Base-by-base conservation (phyloP, 2,888 invertebrate species). In the Sarcophaga variegata region DNA sequence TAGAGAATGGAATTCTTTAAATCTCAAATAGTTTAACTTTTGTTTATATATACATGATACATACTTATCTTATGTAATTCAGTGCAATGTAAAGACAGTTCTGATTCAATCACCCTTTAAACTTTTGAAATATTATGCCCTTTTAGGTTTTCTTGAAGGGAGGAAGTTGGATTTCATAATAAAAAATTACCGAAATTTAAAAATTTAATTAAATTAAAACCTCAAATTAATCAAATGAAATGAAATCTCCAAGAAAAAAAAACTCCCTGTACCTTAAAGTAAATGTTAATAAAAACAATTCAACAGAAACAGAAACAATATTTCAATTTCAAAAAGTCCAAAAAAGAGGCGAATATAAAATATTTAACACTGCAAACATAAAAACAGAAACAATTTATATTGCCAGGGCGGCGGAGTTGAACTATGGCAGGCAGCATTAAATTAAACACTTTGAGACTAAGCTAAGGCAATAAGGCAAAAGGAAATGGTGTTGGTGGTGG, bases 201-300 rank as follows among this genome's bases (percentile, higher is more conserved):
- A 87, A 84, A 87, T 87, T 87, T 84, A 87, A 87, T 87, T 87
- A 87, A 87, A 87, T 87, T 81, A 87, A 87, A 87, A 76, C 63
- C 84, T 76, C 69, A 63, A 81, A 87, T 87, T 84, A 84, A 84
- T 87, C 84, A 82, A 66, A 14, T 69, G 49, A 62, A 81, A 72
- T 20, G 4, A 64, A 62, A 66, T 74, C 71, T n/a, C 11, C 64
- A 77, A 64, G 17, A 22, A 27, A 37, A 37, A 6, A 37, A 37
- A 37, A 37, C 20, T 25, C 14, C 22, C 3, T 4, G 45, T 54
- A 47, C 47, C 2, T 37, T 37, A 2, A 0, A 37, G 37, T 8
- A 37, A 37, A 37, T 37, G 8, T 37, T 37, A 64, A 76, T 2
- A 17, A 60, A 45, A n/a, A 66, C 59, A 37, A 37, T 22, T 22